Percentiles rank a stretch among this genome's conserved stretches.
These are phyloP conservation scores for Eupeodes luniger DNA, from an alignment of 2,888 invertebrate species.

Conservation along the genomic window DNA sequence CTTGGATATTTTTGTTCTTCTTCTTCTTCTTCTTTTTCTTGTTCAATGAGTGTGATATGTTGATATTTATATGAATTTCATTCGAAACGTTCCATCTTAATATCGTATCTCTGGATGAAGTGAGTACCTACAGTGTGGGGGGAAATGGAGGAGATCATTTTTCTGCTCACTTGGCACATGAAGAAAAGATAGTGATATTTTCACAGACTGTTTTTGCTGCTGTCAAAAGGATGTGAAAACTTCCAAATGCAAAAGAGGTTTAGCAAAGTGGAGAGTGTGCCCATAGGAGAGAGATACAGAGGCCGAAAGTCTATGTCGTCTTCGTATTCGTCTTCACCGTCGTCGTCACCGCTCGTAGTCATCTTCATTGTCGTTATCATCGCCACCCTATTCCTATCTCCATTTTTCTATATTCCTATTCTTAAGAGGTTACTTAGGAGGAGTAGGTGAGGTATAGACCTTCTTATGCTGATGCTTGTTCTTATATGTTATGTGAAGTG, in stretches of 20 bases:
- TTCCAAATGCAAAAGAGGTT: slow-evolving; percentile 32
- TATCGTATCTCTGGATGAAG: slow-evolving; percentile 1
- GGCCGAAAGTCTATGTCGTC: not conserved
- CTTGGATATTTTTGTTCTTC: not conserved
- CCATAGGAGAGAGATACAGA: not conserved
- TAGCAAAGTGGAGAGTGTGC: no score
- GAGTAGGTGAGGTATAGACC: not conserved
- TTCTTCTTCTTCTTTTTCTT: not conserved
- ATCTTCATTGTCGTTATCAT: slow-evolving; percentile 2
- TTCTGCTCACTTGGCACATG: slow-evolving; percentile 35
- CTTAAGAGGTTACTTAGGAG: slow-evolving; percentile 34
- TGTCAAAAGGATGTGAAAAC: slow-evolving; percentile 62
- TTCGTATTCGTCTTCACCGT: no score
- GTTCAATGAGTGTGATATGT: slow-evolving; percentile 41
- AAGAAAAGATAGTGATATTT: slow-evolving; percentile 27
- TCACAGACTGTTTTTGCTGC: slow-evolving; percentile 48
- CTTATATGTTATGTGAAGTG: slow-evolving; percentile 15
- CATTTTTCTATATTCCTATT: no score
- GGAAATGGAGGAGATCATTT: slow-evolving; percentile 17
- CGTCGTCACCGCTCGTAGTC: no score
- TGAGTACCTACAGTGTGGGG: no score
- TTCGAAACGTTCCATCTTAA: slow-evolving; percentile 28
- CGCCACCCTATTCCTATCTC: slow-evolving; percentile 6
- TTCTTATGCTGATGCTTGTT: no score
- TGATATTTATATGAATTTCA: slow-evolving; percentile 61